Conservation (phyloP, 2,888 invertebrate genomes). For the Drosophila ezoana region DNA sequence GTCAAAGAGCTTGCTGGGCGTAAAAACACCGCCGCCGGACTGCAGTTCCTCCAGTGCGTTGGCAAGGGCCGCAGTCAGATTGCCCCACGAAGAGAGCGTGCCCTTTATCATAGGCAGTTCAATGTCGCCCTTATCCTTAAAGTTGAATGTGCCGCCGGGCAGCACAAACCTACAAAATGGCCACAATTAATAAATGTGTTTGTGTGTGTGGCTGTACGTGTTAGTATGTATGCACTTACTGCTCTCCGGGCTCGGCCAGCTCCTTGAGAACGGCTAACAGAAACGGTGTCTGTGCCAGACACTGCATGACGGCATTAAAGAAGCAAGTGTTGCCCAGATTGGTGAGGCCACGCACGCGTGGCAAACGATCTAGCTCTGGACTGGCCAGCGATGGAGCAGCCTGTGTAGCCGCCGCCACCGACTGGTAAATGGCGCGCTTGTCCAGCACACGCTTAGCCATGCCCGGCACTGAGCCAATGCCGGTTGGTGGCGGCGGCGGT, state of each 20-base stretch:
- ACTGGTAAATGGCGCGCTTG: constrained; percentile 22
- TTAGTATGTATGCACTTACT: constrained; percentile 75
- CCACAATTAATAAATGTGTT: background rate
- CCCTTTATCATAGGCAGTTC: constrained; percentile 88
- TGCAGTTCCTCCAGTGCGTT: constrained; percentile 90
- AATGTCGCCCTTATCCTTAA: constrained; percentile 86
- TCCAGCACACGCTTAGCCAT: constrained; percentile 78
- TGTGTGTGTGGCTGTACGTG: background rate
- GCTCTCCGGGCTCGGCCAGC: constrained; percentile 88
- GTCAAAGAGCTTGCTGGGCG: constrained; percentile 88
- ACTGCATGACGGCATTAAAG: constrained; percentile 98
- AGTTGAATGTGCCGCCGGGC: constrained; percentile 89
- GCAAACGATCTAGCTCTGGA: constrained; percentile 78
- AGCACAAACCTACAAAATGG: constrained; percentile 86
- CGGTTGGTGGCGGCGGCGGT: constrained; percentile 34
- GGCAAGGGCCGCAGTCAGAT: constrained; percentile 88
- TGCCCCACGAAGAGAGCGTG: constrained; percentile 89
- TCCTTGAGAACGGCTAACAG: constrained; percentile 90
- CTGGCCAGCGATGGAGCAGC: background rate
- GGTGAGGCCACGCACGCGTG: constrained; percentile 91
- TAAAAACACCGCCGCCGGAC: constrained; percentile 87
- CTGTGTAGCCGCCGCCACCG: constrained; percentile 1
- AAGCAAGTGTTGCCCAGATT: constrained; percentile 99
- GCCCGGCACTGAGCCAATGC: constrained; percentile 72
- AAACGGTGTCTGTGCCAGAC: constrained; percentile 94